Evolutionary conservation across 1,140 invertebrate species (phyloP).

Genomic region (Xylocopa sonorina): DNA sequence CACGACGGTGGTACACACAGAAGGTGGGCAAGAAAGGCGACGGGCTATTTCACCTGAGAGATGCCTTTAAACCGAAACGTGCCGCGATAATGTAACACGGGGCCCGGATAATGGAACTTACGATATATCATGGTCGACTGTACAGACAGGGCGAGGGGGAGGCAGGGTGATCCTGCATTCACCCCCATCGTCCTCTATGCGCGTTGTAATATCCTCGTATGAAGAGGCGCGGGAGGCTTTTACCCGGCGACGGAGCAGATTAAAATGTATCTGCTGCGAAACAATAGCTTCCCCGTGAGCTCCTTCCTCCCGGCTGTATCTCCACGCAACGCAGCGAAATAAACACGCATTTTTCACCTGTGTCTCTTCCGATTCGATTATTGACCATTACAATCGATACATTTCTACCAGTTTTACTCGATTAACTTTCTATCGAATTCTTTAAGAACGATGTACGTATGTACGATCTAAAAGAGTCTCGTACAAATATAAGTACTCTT

Average conservation of each 20-base stretch:
- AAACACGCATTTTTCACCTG: too few relatives aligned
- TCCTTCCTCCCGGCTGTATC: too few relatives aligned
- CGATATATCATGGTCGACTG: slow-evolving; percentile 70
- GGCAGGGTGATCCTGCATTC: slow-evolving; percentile 47
- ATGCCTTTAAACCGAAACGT: slow-evolving; percentile 71
- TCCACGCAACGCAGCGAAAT: too few relatives aligned
- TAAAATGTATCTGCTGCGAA: slow-evolving; percentile 20
- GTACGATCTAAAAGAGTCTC: too few relatives aligned
- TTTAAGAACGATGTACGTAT: too few relatives aligned
- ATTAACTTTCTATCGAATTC: too few relatives aligned
- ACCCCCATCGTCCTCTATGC: slow-evolving; percentile 5
- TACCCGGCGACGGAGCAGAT: slow-evolving; percentile 20
- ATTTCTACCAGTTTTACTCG: too few relatives aligned
- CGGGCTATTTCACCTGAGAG: slow-evolving; percentile 69
- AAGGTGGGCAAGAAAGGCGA: slow-evolving; percentile 50
- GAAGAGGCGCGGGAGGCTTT: slow-evolving; percentile 53
- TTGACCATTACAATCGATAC: too few relatives aligned
- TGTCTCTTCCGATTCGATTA: too few relatives aligned
- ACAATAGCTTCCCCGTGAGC: not conserved
- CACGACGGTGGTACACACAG: slow-evolving; percentile 51
- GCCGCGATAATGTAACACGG: slow-evolving; percentile 71
- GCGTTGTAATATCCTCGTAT: slow-evolving; percentile 56
- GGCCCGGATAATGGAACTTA: slow-evolving; percentile 71
- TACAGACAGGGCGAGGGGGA: slow-evolving; percentile 43
- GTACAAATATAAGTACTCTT: too few relatives aligned